Evolutionary conservation across 2,797 vertebrate species (phyloP).

Genomic region (Scyliorhinus canicula): DNA sequence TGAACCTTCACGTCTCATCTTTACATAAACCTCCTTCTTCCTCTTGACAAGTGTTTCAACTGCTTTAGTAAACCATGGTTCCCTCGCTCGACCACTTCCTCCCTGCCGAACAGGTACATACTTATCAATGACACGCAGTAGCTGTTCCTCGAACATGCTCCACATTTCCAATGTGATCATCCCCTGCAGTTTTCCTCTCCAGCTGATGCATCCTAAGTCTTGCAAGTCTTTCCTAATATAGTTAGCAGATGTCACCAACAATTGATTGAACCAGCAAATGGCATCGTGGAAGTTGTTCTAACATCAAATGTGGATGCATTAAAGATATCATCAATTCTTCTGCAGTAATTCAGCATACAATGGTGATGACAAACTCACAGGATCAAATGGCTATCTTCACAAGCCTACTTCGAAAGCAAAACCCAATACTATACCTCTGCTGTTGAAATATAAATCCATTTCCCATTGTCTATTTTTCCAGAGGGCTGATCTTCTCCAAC

Average conservation of each 20-base stretch:
- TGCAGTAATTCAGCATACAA: neutral
- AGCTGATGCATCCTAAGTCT: too few relatives aligned
- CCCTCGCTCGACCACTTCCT: too few relatives aligned
- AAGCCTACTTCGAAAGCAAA: neutral
- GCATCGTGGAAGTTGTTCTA: neutral
- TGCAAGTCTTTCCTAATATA: neutral
- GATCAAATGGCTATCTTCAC: neutral
- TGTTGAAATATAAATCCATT: conserved; percentile 79
- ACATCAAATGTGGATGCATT: neutral
- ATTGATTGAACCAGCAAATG: neutral
- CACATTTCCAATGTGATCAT: too few relatives aligned
- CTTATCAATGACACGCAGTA: too few relatives aligned
- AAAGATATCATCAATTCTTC: neutral
- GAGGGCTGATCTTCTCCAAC: conserved; percentile 73
- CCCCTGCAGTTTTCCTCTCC: too few relatives aligned
- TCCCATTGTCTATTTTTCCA: conserved; percentile 57
- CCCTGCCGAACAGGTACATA: too few relatives aligned
- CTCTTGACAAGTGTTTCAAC: too few relatives aligned
- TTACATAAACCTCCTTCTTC: too few relatives aligned
- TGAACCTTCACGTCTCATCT: too few relatives aligned
- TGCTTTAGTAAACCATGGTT: too few relatives aligned
- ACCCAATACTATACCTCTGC: conserved; percentile 64
- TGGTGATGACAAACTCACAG: neutral
- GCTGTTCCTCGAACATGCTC: too few relatives aligned
- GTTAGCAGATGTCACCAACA: neutral